Percentiles rank a stretch among this genome's conserved stretches.
These are phyloP conservation scores for Eristalis pertinax DNA, from an alignment of 2,888 invertebrate species.

Conservation along the genomic window DNA sequence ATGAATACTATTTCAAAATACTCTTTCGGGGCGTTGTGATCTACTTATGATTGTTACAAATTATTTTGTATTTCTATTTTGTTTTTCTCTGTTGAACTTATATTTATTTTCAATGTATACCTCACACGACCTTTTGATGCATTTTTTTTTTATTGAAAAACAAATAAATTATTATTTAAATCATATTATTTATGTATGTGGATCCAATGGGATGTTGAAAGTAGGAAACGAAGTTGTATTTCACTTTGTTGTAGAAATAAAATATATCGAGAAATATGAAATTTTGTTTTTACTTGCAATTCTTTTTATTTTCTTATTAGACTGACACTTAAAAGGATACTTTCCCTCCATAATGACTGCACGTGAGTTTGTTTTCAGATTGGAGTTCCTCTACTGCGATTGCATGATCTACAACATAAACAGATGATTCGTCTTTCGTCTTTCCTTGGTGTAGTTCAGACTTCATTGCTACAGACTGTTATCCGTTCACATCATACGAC, in stretches of 20 bases:
- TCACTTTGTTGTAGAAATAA: constrained; percentile 61
- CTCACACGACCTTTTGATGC: constrained; percentile 41
- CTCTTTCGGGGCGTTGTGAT: constrained; percentile 44
- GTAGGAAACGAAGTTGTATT: constrained; percentile 45
- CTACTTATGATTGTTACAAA: constrained; percentile 3
- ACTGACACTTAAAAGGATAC: no score
- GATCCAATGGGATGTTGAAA: constrained; percentile 20
- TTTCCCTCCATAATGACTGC: no score
- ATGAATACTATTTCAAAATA: constrained; percentile 9
- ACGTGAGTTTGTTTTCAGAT: no score
- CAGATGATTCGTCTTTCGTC: no score
- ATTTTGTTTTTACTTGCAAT: neutral
- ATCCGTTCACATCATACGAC: no score
- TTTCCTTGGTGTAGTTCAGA: no score
- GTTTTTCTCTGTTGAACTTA: constrained; percentile 24
- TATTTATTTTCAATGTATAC: constrained; percentile 53
- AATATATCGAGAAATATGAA: constrained; percentile 36
- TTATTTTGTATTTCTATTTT: constrained; percentile 1
- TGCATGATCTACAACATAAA: no score
- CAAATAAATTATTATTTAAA: constrained; percentile 28
- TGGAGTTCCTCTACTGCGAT: no score
- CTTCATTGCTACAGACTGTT: no score
- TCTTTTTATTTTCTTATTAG: neutral
- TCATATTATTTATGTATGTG: constrained; percentile 4
- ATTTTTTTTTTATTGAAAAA: constrained; percentile 37